Conservation (phyloP, 2,797 vertebrate genomes). For the Sebastes oblongus region DNA sequence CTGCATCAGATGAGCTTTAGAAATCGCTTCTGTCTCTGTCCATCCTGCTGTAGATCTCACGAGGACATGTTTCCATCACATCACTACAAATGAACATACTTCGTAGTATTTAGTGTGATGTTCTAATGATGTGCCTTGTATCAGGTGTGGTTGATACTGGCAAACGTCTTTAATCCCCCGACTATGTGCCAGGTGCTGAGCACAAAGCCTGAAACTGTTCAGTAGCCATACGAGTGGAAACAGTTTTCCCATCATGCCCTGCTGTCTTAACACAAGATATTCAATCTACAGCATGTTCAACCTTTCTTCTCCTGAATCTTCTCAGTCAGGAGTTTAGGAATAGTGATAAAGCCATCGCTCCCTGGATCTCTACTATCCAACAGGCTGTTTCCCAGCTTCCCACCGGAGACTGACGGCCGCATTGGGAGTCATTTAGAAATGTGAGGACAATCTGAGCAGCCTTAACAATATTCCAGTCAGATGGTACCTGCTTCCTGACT, state of each 20-base stretch:
- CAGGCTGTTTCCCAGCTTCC: constrained; percentile 7
- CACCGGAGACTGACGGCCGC: background rate
- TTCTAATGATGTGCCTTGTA: constrained; percentile 87
- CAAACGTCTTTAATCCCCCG: constrained; percentile 9
- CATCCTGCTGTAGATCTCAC: constrained; percentile 26
- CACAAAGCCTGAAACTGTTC: constrained; percentile 48
- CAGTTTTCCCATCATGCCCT: constrained; percentile 43
- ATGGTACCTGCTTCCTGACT: constrained; percentile 22
- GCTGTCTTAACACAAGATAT: constrained; percentile 48
- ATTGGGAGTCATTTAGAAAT: background rate
- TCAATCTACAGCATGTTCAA: background rate
- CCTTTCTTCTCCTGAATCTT: constrained; percentile 23
- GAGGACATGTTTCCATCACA: background rate
- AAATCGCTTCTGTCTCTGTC: background rate
- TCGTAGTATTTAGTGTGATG: background rate
- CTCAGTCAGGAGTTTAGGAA: constrained; percentile 32
- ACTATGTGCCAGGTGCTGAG: constrained; percentile 27
- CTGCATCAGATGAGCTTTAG: constrained; percentile 35
- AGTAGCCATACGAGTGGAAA: constrained; percentile 51
- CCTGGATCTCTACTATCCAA: constrained; percentile 32
- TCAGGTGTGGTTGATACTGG: constrained; percentile 83
- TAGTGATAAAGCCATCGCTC: constrained; percentile 48
- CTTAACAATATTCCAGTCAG: constrained; percentile 43
- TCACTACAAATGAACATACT: too few species aligned
- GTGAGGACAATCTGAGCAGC: constrained; percentile 66